Conservation (phyloP, 2,797 vertebrate genomes). For the Geotrypetes seraphini region DNA sequence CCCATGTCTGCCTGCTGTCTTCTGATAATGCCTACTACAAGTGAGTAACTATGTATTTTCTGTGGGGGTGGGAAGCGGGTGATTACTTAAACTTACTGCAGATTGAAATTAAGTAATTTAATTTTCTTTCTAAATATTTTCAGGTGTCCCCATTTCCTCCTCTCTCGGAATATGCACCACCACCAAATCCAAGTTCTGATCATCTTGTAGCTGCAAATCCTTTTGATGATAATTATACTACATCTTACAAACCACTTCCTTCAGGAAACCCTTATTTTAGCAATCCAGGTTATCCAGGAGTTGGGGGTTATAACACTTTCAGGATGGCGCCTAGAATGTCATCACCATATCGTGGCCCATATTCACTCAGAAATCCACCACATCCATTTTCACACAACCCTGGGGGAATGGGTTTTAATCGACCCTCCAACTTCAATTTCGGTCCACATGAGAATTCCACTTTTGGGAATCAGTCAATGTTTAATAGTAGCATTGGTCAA, state of each 20-base stretch:
- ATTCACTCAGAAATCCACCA: constrained; percentile 56
- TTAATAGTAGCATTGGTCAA: constrained; percentile 35
- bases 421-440: constrained; percentile 54
- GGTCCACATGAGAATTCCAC: constrained; percentile 48
- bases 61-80: neutral
- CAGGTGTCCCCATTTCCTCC: constrained; percentile 58
- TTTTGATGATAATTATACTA: constrained; percentile 69
- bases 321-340: constrained; percentile 62
- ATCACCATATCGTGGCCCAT: constrained; percentile 50
- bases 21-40: too few relatives aligned
- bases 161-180: constrained; percentile 72
- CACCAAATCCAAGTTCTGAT: constrained; percentile 65
- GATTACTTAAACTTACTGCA: too few relatives aligned
- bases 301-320: constrained; percentile 54
- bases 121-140: constrained; percentile 35
- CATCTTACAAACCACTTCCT: constrained; percentile 58
- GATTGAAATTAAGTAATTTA: constrained; percentile 16
- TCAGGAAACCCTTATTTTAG: constrained; percentile 50
- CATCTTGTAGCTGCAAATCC: constrained; percentile 75
- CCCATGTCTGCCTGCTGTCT: too few relatives aligned
- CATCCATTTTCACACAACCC: constrained; percentile 60
- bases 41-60: too few relatives aligned
- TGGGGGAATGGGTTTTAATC: constrained; percentile 52
- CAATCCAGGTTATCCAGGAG: constrained; percentile 50
- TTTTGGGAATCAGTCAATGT: constrained; percentile 52